Percentiles rank a stretch among this genome's conserved stretches.
These are phyloP conservation scores for Takifugu ocellatus DNA, from an alignment of 2,797 vertebrate species.

Conservation along the genomic window DNA sequence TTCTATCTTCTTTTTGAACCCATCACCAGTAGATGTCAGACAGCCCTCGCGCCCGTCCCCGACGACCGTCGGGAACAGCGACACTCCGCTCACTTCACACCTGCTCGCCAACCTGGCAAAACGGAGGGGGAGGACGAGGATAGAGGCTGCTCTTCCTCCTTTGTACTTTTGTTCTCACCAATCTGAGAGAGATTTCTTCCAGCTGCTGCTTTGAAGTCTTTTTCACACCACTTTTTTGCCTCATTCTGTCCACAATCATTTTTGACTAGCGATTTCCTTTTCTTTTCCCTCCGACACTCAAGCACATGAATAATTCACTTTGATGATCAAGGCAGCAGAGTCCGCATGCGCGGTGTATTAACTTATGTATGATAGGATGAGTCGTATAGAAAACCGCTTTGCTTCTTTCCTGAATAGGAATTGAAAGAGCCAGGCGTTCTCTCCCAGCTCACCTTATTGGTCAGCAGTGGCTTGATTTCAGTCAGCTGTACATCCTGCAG, in stretches of 20 bases:
- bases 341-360: slow-evolving; percentile 29
- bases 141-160: not conserved
- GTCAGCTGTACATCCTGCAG: slow-evolving; percentile 95
- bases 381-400: slow-evolving; percentile 7
- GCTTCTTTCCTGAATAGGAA: not conserved
- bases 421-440: not conserved
- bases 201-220: slow-evolving; percentile 30
- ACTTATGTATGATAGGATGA: slow-evolving; percentile 16
- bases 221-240: slow-evolving; percentile 2
- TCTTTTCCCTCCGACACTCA: slow-evolving; percentile 28
- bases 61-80: too few species aligned
- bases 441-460: slow-evolving; percentile 83
- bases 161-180: slow-evolving; percentile 10
- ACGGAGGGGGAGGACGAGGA: not conserved
- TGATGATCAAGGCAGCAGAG: slow-evolving; percentile 55
- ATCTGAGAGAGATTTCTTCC: slow-evolving; percentile 24
- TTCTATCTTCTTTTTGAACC: too few species aligned
- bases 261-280: slow-evolving; percentile 27
- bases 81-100: too few species aligned
- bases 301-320: slow-evolving; percentile 73
- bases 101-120: too few species aligned
- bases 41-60: too few species aligned
- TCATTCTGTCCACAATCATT: slow-evolving; percentile 21
- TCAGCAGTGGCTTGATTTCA: slow-evolving; percentile 94
- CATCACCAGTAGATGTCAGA: too few species aligned